Base-by-base conservation (phyloP, 2,797 vertebrate genomes). In the Gallinago stenura region DNA sequence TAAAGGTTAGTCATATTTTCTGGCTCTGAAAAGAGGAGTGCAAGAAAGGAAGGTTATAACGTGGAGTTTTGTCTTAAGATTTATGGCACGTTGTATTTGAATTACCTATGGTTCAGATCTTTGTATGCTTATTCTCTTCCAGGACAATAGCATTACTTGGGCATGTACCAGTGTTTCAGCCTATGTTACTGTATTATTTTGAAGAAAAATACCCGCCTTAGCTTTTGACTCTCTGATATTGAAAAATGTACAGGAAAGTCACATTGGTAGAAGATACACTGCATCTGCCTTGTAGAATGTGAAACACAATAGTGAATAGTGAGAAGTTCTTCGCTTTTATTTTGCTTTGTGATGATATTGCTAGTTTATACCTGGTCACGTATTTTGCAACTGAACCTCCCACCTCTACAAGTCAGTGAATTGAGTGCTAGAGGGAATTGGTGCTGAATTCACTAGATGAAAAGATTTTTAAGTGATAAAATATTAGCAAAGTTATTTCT, bases 261-360 rank as follows among this genome's bases (percentile, higher is more conserved):
- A 24, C 2, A 7, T 0, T n/a, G 5, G 6, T 56, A 51, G 70
- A 87, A 80, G 41, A 60, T 60, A 1, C 0, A 0, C 19, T 39
- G 20, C 35, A 33, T 26, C 10, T 72, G 8, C 10, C 1, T 39
- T 26, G 69, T 64, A 19, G 22, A 60, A 66, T 64, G 45, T 50
- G n/a, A 73, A 48, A 69, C 18, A 11, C 5, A 3, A 18, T 21
- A 21, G 4, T 21, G 39, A 64, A 20, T 6, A 41, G 37, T 31
- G 56, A 66, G 28, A 31, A 60, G 10, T n/a, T 25, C 8, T 57
- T 54, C 33, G 68, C 58, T 69, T 21, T 16, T 77, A 21, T 9
- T 87, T 53, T 14, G 6, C 50, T 31, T 57, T 83, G 46, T 22
- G 39, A n/a, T 56, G 14, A 19, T 88, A 33, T 4, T 85, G 14